These are phyloP conservation scores for Tympanoctomys barrerae DNA, from an alignment of 2,797 vertebrate genomes.

Conservation along the genomic window DNA sequence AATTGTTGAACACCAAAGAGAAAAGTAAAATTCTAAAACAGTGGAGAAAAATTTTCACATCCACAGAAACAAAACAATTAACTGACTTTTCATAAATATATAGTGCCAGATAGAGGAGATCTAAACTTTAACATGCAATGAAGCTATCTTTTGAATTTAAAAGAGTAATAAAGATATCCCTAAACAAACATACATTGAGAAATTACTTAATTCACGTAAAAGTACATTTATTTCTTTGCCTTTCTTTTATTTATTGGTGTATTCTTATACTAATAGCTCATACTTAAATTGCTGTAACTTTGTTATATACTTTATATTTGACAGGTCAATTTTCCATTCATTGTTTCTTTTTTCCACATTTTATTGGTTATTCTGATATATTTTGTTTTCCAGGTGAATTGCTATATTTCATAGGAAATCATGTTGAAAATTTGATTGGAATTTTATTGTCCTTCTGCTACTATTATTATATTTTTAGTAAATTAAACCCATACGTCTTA, in stretches of 20 bases:
- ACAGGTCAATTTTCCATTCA: background rate
- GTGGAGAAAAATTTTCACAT: background rate
- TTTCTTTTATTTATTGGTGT: background rate
- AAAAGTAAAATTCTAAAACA: background rate
- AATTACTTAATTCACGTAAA: background rate
- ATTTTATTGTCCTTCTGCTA: slow-evolving; percentile 16
- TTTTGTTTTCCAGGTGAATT: slow-evolving; percentile 29
- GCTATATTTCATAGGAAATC: background rate
- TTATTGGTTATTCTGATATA: background rate
- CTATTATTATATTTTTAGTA: slow-evolving; percentile 24
- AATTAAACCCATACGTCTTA: background rate
- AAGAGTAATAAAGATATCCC: background rate
- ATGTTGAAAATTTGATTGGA: background rate
- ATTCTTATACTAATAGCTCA: background rate
- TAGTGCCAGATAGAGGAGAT: background rate
- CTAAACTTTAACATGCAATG: background rate
- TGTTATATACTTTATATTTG: background rate
- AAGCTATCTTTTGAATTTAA: background rate
- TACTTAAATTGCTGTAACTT: background rate
- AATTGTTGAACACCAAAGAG: background rate
- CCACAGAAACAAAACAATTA: background rate
- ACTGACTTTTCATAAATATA: background rate
- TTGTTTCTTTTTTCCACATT: background rate
- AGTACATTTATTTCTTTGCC: background rate
- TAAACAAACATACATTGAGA: background rate